Conservation (phyloP, 1,140 invertebrate species). For the Heliothis subflexa region DNA sequence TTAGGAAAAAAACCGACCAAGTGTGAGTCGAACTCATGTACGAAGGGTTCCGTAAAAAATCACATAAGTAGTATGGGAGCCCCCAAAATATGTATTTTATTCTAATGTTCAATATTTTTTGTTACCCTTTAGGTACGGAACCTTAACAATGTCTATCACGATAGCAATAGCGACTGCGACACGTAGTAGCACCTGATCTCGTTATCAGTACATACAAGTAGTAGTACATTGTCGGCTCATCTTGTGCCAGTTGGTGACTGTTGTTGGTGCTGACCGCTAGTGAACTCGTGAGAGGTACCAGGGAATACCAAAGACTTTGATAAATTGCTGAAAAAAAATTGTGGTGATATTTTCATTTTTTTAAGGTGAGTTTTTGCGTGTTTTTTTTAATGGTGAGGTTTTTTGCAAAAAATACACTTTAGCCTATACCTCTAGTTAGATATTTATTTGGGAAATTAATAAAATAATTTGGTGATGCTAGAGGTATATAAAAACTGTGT, state of each 20-base stretch:
- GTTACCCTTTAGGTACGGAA: no score
- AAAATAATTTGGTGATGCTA: background rate
- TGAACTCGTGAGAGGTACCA: background rate
- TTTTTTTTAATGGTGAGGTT: background rate
- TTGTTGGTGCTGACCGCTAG: background rate
- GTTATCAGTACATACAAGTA: slow-evolving; percentile 4
- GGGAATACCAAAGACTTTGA: no score
- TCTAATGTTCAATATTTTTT: no score
- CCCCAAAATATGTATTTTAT: no score
- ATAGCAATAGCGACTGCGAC: slow-evolving; percentile 9
- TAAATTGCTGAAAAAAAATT: background rate
- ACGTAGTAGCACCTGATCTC: slow-evolving; percentile 4
- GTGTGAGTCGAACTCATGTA: no score
- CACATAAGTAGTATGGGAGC: no score
- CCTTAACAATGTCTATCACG: background rate
- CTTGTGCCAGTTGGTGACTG: slow-evolving; percentile 20
- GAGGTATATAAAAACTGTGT: background rate
- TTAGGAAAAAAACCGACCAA: no score
- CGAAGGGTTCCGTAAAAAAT: no score
- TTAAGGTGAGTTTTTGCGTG: background rate
- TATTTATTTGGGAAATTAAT: no score
- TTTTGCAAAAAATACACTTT: background rate
- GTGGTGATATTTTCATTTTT: background rate
- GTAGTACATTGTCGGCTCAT: slow-evolving; percentile 6
- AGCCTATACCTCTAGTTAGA: background rate